These are phyloP conservation scores for Junonia oenone DNA, from an alignment of 2,888 invertebrate species.

Conservation along the genomic window DNA sequence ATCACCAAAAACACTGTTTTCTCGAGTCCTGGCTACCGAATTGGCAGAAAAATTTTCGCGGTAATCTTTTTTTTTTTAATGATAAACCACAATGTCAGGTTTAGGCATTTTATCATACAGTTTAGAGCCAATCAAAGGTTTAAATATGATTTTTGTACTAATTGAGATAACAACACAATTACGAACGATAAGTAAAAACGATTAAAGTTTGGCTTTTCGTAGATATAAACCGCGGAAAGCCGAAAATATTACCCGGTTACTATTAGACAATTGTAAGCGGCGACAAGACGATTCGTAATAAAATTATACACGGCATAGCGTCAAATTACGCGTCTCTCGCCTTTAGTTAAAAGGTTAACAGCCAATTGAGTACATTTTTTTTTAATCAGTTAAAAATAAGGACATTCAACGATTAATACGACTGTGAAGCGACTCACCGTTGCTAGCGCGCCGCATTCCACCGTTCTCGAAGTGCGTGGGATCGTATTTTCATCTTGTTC, in stretches of 20 bases:
- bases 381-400: slow-evolving; percentile 79
- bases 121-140: slow-evolving; percentile 72
- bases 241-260: slow-evolving; percentile 42
- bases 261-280: slow-evolving; percentile 57
- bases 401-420: slow-evolving; percentile 49
- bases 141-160: slow-evolving; percentile 64
- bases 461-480: slow-evolving; percentile 74
- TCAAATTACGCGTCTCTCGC: slow-evolving; percentile 78
- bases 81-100: slow-evolving; percentile 36
- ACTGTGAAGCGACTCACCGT: slow-evolving; percentile 58
- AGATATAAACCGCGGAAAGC: slow-evolving; percentile 37
- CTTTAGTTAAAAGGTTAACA: slow-evolving; percentile 81
- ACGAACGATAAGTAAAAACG: slow-evolving; percentile 58
- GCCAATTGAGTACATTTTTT: slow-evolving; percentile 78
- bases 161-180: slow-evolving; percentile 70
- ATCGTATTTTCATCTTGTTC: slow-evolving; percentile 77
- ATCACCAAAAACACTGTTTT: neutral
- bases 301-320: slow-evolving; percentile 77
- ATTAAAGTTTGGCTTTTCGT: slow-evolving; percentile 40
- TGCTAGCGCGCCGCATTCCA: slow-evolving; percentile 76
- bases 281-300: slow-evolving; percentile 68
- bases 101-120: slow-evolving; percentile 54
- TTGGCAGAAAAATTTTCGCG: slow-evolving; percentile 16
- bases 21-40: neutral
- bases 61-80: slow-evolving; percentile 29